These are phyloP conservation scores for Macropis europaea DNA, from an alignment of 2,888 invertebrate genomes.

Conservation along the genomic window DNA sequence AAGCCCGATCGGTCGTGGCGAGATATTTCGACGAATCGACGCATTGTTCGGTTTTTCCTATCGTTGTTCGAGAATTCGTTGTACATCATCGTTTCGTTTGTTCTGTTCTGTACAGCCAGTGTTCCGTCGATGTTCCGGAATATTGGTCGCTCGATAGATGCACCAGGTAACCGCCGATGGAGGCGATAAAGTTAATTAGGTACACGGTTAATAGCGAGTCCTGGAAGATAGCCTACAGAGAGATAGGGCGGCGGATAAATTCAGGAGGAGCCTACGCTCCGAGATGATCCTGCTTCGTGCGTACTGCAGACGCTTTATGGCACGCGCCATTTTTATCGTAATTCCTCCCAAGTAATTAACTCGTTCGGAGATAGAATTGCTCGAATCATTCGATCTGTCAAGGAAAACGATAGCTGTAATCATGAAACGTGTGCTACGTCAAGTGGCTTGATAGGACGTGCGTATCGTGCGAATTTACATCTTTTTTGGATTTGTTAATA, in stretches of 20 bases:
- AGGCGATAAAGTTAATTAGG: constrained; percentile 44
- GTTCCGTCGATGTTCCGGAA: not conserved
- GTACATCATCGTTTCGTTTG: not conserved
- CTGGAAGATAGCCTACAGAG: constrained; percentile 19
- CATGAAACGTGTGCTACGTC: too few relatives aligned
- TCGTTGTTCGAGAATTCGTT: not conserved
- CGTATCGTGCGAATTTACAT: too few relatives aligned
- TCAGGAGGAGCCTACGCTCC: constrained; percentile 17
- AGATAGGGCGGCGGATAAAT: not conserved
- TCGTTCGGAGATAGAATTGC: too few relatives aligned
- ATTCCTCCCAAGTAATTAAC: too few relatives aligned
- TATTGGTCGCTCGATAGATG: constrained; percentile 24
- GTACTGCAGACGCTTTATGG: too few relatives aligned
- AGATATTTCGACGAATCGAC: constrained; percentile 40
- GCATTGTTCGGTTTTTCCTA: constrained; percentile 20
- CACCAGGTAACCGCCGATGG: constrained; percentile 29
- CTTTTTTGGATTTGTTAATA: too few relatives aligned
- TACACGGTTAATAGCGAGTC: constrained; percentile 29
- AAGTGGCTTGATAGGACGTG: too few relatives aligned
- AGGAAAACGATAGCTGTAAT: too few relatives aligned
- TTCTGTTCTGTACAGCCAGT: too few relatives aligned
- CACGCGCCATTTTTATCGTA: too few relatives aligned
- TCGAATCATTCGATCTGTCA: too few relatives aligned
- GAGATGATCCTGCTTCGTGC: constrained; percentile 5
- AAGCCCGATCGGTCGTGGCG: constrained; percentile 39